Base-by-base conservation (phyloP, 2,797 vertebrate species). In the Hyperoplus immaculatus region DNA sequence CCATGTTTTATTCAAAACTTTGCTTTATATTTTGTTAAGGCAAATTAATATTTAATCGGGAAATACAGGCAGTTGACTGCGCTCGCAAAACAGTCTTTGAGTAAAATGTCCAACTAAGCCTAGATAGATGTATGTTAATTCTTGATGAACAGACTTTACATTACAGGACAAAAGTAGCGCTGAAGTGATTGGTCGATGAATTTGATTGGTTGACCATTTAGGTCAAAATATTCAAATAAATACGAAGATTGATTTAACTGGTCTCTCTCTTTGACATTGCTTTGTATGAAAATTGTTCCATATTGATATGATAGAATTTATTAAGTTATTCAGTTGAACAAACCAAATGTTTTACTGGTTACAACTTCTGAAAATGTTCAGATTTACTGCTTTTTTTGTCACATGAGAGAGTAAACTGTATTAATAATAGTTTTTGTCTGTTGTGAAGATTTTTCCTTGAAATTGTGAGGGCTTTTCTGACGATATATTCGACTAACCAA, bases 1-100 rank as follows among this genome's bases (percentile, higher is more conserved):
- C 13, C 58, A 69, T 71, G 66, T 80, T 81, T 85, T 62, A 80
- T 76, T 78, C 45, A 80, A 4, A 45, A 67, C 21, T 4, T 45
- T 60, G 63, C 42, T 57, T 65, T 51, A 47, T 53, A 47, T 57
- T 59, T 36, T 36, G 18, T n/a, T 15, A 61, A 58, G 60, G 29
- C 14, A n/a, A 16, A 62, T 78, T 49, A 41, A 61, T 61, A 29
- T 63, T 49, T 77, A 55, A 71, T 69, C 39, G 58, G 38, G 8
- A 72, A 7, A 51, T 5, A 49, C 18, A 74, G 38, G 18, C 18
- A 61, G 47, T 49, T 47, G 46, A 29, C 4, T 6, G 10, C 49
- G 51, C 16, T 42, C 0, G n/a, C 50, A 51, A 16, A 7, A n/a
- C 16, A 51, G 15, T 16, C 4, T 16, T 6, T 5, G 7, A 7